A percentile compares a stretch with the other conserved stretches of the same genome.
Conservation (phyloP, 2,113 vertebrate genomes). For the Lipophrys pholis region DNA sequence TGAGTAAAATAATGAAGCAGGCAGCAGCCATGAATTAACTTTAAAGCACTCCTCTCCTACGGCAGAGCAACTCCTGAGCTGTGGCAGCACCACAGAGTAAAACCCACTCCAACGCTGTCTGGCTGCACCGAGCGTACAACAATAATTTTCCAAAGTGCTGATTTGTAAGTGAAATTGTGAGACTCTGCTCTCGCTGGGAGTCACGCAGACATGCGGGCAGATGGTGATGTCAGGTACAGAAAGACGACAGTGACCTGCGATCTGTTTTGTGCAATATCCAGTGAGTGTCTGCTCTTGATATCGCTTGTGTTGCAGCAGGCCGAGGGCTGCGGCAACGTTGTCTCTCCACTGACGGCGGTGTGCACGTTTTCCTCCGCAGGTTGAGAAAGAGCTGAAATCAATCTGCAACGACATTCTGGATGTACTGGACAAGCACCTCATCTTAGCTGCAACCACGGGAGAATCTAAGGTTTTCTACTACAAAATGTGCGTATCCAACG, state of each 20-base stretch:
- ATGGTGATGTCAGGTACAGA: too few relatives aligned
- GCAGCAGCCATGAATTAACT: background rate
- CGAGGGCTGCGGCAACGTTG: too few relatives aligned
- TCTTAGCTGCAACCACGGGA: constrained; percentile 95
- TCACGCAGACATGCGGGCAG: too few relatives aligned
- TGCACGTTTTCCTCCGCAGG: constrained; percentile 76
- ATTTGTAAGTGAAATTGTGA: background rate
- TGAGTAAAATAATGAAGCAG: constrained; percentile 28
- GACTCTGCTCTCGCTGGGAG: background rate
- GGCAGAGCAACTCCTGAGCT: constrained; percentile 17
- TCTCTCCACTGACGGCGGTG: too few relatives aligned
- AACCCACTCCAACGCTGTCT: background rate
- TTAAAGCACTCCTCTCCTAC: constrained; percentile 4
- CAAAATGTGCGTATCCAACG: constrained; percentile 91
- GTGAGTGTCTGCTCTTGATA: too few relatives aligned
- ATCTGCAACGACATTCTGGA: constrained; percentile 99
- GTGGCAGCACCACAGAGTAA: background rate
- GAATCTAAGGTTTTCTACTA: constrained; percentile 99
- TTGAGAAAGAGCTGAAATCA: constrained; percentile 95
- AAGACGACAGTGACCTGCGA: too few relatives aligned
- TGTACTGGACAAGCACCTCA: constrained; percentile 98
- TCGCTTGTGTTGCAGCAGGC: too few relatives aligned
- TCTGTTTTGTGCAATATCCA: too few relatives aligned
- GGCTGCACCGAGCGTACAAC: background rate
- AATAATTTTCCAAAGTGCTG: background rate